Conservation (phyloP, 2,888 invertebrate genomes). For the Falcaria lacertinaria region DNA sequence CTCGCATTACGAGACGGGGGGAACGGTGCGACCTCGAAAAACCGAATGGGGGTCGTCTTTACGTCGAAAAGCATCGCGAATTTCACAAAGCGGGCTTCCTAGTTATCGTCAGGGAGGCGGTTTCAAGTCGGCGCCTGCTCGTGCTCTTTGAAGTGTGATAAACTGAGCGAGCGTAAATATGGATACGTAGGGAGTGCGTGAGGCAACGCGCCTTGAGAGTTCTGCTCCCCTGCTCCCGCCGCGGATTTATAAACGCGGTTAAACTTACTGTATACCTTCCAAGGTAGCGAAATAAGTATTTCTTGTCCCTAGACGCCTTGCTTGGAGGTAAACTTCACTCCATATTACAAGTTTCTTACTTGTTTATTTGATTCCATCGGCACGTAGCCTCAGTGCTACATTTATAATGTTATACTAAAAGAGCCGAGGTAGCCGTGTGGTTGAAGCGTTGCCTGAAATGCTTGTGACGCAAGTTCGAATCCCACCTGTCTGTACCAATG, state of each 20-base stretch:
- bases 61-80: slow-evolving; percentile 67
- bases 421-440: too few species aligned
- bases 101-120: slow-evolving; percentile 60
- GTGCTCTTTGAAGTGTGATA: slow-evolving; percentile 74
- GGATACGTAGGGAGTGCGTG: slow-evolving; percentile 53
- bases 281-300: slow-evolving; percentile 21
- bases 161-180: slow-evolving; percentile 62
- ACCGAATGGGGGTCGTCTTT: slow-evolving; percentile 63
- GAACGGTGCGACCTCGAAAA: slow-evolving; percentile 68
- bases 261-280: slow-evolving; percentile 33
- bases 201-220: slow-evolving; percentile 35
- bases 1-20: slow-evolving; percentile 50
- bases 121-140: slow-evolving; percentile 58
- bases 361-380: too few species aligned
- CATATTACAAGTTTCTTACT: too few species aligned
- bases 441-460: too few species aligned
- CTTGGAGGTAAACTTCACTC: neutral
- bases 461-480: too few species aligned
- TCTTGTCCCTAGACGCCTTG: slow-evolving; percentile 1
- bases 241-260: slow-evolving; percentile 47
- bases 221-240: slow-evolving; percentile 34
- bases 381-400: too few species aligned
- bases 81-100: slow-evolving; percentile 71
- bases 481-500: too few species aligned
- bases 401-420: too few species aligned